A percentile compares a stretch with the other conserved stretches of the same genome.
phyloP scores from a whole-genome alignment of 2,113 vertebrate genomes.

The Polyodon spathula region DNA sequence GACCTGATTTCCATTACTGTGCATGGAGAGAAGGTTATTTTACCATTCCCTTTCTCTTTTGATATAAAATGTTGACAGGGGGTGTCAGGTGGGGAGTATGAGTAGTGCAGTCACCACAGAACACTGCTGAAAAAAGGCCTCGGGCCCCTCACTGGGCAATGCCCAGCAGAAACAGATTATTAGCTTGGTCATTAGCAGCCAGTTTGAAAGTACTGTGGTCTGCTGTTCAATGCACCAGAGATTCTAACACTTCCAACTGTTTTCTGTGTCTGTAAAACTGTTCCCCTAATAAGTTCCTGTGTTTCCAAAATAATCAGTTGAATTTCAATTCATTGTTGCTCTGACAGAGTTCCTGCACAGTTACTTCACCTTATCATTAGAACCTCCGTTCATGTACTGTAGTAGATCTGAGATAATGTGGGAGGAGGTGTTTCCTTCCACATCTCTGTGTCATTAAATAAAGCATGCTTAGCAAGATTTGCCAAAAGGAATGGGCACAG shows the following conservation, averaged over 20 bases:
- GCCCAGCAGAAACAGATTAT: too few species aligned
- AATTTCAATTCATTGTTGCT: not conserved
- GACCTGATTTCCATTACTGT: too few species aligned
- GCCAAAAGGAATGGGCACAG: slow-evolving; percentile 30
- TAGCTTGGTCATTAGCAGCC: too few species aligned
- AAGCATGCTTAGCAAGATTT: slow-evolving; percentile 26
- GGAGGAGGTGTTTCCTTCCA: slow-evolving; percentile 12
- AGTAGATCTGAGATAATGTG: not conserved
- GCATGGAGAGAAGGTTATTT: too few species aligned
- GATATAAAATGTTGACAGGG: too few species aligned
- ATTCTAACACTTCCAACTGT: not conserved
- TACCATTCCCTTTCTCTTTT: too few species aligned
- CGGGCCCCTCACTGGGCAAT: too few species aligned
- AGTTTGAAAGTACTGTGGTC: not conserved
- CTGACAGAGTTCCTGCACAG: not conserved
- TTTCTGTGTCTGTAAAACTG: not conserved
- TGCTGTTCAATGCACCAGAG: not conserved
- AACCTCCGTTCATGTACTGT: not conserved
- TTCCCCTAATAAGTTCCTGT: not conserved
- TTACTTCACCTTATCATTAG: not conserved
- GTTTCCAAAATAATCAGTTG: not conserved
- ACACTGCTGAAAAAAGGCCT: too few species aligned
- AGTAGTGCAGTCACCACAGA: too few species aligned
- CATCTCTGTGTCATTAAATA: slow-evolving; percentile 28
- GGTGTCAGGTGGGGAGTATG: too few species aligned